Conservation (phyloP, 53 echinoderm and acorn worm genomes). For the Arbacia lixula region DNA sequence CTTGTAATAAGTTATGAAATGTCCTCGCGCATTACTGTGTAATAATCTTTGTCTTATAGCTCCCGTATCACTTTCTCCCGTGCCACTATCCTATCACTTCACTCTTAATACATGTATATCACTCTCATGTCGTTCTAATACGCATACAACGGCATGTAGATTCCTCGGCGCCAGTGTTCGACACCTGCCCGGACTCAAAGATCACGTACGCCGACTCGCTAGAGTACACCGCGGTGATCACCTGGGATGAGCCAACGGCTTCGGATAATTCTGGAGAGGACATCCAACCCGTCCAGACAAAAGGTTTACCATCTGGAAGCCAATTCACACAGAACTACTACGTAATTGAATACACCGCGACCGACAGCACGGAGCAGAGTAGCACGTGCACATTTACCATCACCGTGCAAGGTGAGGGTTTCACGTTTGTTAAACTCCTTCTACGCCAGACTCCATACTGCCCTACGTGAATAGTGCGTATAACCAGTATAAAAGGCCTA, state of each 20-base stretch:
- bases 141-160: too few species aligned
- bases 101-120: too few species aligned
- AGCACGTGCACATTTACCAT: conserved; percentile 25
- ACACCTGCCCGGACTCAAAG: conserved; percentile 21
- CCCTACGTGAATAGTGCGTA: too few species aligned
- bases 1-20: too few species aligned
- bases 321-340: conserved; percentile 27
- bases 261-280: conserved; percentile 42
- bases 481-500: too few species aligned
- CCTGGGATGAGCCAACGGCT: conserved; percentile 34
- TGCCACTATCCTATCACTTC: too few species aligned
- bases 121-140: too few species aligned
- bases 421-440: too few species aligned
- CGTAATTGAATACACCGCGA: conserved; percentile 18
- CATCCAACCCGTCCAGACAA: neutral
- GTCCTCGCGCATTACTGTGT: too few species aligned
- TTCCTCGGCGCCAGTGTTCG: conserved; percentile 27
- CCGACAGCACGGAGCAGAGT: conserved; percentile 8
- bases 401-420: conserved; percentile 43
- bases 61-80: too few species aligned
- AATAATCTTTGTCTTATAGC: too few species aligned
- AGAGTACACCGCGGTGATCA: neutral
- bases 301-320: conserved; percentile 3
- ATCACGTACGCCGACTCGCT: conserved; percentile 19
- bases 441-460: too few species aligned